Percentiles rank a stretch among this genome's conserved stretches.
phyloP scores from a whole-genome alignment of 2,888 invertebrate species.

The Drosophila anomelani region DNA sequence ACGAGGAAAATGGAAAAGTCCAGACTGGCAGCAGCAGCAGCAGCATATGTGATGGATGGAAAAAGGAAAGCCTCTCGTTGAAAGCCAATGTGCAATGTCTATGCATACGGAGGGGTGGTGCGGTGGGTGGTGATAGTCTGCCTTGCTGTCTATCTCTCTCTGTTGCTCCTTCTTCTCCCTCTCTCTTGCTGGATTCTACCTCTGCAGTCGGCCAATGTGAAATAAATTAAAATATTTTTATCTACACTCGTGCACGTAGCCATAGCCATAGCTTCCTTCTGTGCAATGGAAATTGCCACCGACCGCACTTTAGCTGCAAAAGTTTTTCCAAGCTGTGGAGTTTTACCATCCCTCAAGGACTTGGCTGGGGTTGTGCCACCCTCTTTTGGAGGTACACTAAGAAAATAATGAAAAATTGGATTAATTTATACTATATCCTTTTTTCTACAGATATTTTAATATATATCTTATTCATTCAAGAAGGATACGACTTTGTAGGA shows the following conservation, averaged over 20 bases:
- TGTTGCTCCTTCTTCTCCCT: not conserved
- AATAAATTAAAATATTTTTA: conserved; percentile 78
- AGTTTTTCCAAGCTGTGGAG: conserved; percentile 71
- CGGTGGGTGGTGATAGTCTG: conserved; percentile 27
- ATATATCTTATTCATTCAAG: no score
- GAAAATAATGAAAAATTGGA: not conserved
- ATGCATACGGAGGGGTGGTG: conserved; percentile 23
- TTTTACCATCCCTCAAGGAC: conserved; percentile 48
- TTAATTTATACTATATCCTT: not conserved
- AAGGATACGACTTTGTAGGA: no score
- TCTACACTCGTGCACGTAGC: conserved; percentile 78
- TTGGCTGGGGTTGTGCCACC: conserved; percentile 7
- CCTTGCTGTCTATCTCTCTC: not conserved
- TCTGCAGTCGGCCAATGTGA: conserved; percentile 72
- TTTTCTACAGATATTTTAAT: no score
- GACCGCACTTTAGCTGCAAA: conserved; percentile 61
- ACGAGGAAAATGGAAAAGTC: conserved; percentile 19
- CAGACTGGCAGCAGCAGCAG: conserved; percentile 38
- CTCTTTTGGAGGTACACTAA: not conserved
- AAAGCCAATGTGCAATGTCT: conserved; percentile 59
- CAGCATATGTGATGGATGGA: conserved; percentile 30
- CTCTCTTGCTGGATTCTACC: conserved; percentile 1
- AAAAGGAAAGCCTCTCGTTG: conserved; percentile 26
- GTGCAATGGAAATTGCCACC: conserved; percentile 57
- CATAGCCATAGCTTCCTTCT: conserved; percentile 9